phyloP scores from a whole-genome alignment of 2,113 vertebrate genomes.

The Bujurquina vittata region DNA sequence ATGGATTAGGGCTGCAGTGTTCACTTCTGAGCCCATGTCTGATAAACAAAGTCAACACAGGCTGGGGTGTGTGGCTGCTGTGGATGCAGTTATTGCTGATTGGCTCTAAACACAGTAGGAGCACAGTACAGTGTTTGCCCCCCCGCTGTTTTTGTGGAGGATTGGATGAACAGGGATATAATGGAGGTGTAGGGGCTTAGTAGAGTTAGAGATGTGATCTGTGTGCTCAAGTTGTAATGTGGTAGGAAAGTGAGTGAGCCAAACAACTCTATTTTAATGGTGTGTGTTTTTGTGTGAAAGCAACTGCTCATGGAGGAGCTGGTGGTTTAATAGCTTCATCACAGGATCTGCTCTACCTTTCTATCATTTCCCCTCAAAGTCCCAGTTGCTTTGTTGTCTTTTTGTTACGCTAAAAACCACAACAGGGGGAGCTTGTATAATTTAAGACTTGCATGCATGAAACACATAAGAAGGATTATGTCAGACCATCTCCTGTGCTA shows the following conservation, averaged over 20 bases:
- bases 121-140: slow-evolving; percentile 12
- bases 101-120: slow-evolving; percentile 42
- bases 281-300: not conserved
- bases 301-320: not conserved
- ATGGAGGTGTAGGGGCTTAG: slow-evolving; percentile 13
- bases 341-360: not conserved
- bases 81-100: slow-evolving; percentile 57
- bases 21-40: slow-evolving; percentile 58
- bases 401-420: not conserved
- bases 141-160: slow-evolving; percentile 26
- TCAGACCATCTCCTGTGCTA: not conserved
- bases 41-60: slow-evolving; percentile 72
- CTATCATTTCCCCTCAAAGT: not conserved
- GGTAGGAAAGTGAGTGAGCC: not conserved
- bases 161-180: slow-evolving; percentile 25
- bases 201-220: slow-evolving; percentile 31
- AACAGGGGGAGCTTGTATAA: not conserved
- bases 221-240: not conserved
- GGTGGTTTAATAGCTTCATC: slow-evolving; percentile 16
- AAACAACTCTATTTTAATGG: not conserved
- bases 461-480: not conserved
- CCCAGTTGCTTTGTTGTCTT: slow-evolving; percentile 7
- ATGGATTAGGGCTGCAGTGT: slow-evolving; percentile 74
- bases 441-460: not conserved
- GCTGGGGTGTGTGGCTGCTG: slow-evolving; percentile 22